phyloP scores from a whole-genome alignment of 2,888 invertebrate species.

The Ornithoptera alexandrae region DNA sequence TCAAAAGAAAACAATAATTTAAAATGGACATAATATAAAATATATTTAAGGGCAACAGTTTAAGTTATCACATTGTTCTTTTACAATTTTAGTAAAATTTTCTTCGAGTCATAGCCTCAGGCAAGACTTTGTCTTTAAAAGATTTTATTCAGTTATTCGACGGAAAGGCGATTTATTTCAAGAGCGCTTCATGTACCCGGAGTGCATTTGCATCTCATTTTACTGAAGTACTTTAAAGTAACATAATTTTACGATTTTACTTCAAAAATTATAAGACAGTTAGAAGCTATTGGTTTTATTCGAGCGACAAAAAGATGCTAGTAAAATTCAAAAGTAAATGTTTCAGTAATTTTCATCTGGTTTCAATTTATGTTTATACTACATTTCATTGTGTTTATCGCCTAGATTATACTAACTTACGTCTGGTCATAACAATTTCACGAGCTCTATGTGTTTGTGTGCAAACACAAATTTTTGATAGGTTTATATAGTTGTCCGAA shows the following conservation, averaged over 20 bases:
- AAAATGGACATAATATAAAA: not conserved
- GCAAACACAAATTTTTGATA: too few relatives aligned
- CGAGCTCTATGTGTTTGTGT: too few relatives aligned
- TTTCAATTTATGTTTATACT: too few relatives aligned
- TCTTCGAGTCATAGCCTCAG: slow-evolving; percentile 7
- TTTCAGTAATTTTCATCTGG: too few relatives aligned
- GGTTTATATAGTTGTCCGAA: too few relatives aligned
- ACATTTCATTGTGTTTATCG: too few relatives aligned
- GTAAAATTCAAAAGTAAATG: too few relatives aligned
- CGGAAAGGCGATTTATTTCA: slow-evolving; percentile 28
- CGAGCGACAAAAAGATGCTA: too few relatives aligned
- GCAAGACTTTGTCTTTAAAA: slow-evolving; percentile 24
- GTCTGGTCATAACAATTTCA: too few relatives aligned
- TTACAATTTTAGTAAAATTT: slow-evolving; percentile 13
- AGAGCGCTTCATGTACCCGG: slow-evolving; percentile 23
- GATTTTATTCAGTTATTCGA: slow-evolving; percentile 30
- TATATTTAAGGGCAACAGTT: not conserved
- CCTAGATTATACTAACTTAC: too few relatives aligned
- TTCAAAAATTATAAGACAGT: not conserved
- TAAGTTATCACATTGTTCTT: slow-evolving; percentile 9
- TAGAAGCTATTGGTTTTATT: too few relatives aligned
- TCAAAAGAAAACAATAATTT: not conserved
- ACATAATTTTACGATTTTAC: slow-evolving; percentile 7
- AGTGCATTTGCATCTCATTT: slow-evolving; percentile 30
- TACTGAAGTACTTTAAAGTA: slow-evolving; percentile 11